Evolutionary conservation across 2,797 vertebrate species (phyloP), one percentile per base, ranked within the genome.

Genomic region (Alcedo quadribrachys): DNA sequence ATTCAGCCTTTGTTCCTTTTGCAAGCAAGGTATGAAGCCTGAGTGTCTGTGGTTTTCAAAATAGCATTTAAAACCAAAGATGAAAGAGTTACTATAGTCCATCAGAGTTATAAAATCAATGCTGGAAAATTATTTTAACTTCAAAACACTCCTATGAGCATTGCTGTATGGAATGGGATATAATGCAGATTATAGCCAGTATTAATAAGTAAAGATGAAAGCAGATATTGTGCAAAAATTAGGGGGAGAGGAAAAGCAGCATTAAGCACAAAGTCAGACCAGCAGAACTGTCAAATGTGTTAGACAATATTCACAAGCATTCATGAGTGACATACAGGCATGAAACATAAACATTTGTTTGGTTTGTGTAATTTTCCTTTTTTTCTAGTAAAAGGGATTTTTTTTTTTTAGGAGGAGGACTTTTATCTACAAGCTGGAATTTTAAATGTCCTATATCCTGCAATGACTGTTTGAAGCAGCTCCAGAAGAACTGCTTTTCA

Each of bases 321-420:
- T 90, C 95, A 93, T 82, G 89, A 94, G 93, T 89, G 94, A 91
- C 87, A 87, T 81, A 81, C 87, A 94, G 76, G 77, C 87, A 95
- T 87, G 94, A 95, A 96, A 94, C 87, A 92, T 87, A 96, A 96
- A 96, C 93, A 94, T 94, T 95, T 95, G 94, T 95, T 95, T 95
- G 82, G 84, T 92, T 90, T 80, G 30, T 69, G 73, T 70, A 68
- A 85, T 92, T 89, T 78, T 61, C 66, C 24, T n/a, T 54, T n/a
- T 53, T 51, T 51, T 80, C 85, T 93, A 77, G 53, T 61, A 82
- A 85, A 90, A 61, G 50, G n/a, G 8, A 10, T 37, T 21, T 20
- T 46, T 45, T 19, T 76, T 88, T 93, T 81, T 61, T 35, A 58
- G 76, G 20, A 50, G 48, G 21, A 76, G 28, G 27, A 27, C 79